phyloP scores from a whole-genome alignment of 2,113 vertebrate species.

The Rhinopomastus cyanomelas region DNA sequence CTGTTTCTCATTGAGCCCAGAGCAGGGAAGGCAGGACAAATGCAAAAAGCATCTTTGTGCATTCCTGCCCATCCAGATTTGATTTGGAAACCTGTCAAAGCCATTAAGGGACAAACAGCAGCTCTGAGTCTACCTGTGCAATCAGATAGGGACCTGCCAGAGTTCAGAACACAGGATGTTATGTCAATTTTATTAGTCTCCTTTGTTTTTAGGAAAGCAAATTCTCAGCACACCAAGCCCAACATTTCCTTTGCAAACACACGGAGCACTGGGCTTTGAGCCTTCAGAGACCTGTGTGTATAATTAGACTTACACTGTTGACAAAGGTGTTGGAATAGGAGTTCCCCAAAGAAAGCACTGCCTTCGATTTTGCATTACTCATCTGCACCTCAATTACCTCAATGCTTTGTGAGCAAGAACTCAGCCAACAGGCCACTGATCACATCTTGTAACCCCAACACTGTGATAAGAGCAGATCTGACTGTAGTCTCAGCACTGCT shows the following conservation, averaged over 20 bases:
- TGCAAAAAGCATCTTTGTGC: neutral
- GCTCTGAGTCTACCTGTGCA: neutral
- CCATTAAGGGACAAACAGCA: neutral
- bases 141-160: neutral
- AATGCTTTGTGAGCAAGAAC: neutral
- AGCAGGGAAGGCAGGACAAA: neutral
- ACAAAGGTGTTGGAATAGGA: neutral
- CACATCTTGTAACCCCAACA: neutral
- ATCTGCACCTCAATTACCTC: neutral
- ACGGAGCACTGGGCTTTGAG: neutral
- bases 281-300: neutral
- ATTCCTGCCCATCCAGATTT: neutral
- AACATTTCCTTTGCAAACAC: neutral
- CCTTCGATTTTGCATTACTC: neutral
- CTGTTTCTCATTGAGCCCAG: neutral
- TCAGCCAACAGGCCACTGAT: neutral
- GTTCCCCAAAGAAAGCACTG: neutral
- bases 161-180: neutral
- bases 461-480: constrained; percentile 15
- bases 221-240: neutral
- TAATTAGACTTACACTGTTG: neutral
- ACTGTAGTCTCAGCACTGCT: constrained; percentile 57
- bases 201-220: neutral
- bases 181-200: neutral
- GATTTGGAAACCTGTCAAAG: neutral